phyloP scores from a whole-genome alignment of 92 coral and sea anemone genomes.

The Metridium senile region DNA sequence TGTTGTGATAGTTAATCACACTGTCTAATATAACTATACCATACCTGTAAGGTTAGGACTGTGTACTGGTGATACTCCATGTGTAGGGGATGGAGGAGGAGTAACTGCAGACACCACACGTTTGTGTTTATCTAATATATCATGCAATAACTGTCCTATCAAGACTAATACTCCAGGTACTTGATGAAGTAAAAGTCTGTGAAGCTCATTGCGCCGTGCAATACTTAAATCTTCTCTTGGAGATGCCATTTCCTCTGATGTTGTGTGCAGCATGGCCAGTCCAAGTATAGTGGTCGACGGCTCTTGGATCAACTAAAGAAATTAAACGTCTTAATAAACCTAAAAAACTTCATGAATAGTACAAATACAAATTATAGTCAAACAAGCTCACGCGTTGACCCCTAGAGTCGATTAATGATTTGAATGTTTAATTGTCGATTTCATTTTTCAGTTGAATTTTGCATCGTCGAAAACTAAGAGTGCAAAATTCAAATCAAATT shows the following conservation, averaged over 20 bases:
- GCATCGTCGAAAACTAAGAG: too few species aligned
- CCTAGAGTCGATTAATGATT: too few species aligned
- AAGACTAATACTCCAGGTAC: slow-evolving; percentile 82
- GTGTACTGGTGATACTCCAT: slow-evolving; percentile 81
- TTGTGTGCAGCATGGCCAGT: slow-evolving; percentile 86
- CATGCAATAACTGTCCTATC: slow-evolving; percentile 79
- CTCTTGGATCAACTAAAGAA: slow-evolving; percentile 84
- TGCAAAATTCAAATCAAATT: too few species aligned
- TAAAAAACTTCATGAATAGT: background rate
- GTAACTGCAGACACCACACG: slow-evolving; percentile 90
- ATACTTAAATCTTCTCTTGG: slow-evolving; percentile 95
- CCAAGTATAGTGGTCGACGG: slow-evolving; percentile 83
- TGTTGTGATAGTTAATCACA: too few species aligned
- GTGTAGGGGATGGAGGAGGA: slow-evolving; percentile 99
- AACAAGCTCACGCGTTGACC: too few species aligned
- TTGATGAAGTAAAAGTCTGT: slow-evolving; percentile 80
- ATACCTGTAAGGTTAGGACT: slow-evolving; percentile 77
- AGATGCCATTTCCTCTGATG: slow-evolving; percentile 96
- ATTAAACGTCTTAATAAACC: background rate
- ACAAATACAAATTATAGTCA: too few species aligned
- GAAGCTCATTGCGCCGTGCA: slow-evolving; percentile 89
- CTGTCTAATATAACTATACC: background rate
- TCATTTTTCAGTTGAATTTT: too few species aligned
- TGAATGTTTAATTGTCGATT: too few species aligned
- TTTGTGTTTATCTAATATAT: slow-evolving; percentile 87